These are phyloP conservation scores for Agrotis clavis DNA, from an alignment of 2,888 invertebrate species.

Conservation along the genomic window DNA sequence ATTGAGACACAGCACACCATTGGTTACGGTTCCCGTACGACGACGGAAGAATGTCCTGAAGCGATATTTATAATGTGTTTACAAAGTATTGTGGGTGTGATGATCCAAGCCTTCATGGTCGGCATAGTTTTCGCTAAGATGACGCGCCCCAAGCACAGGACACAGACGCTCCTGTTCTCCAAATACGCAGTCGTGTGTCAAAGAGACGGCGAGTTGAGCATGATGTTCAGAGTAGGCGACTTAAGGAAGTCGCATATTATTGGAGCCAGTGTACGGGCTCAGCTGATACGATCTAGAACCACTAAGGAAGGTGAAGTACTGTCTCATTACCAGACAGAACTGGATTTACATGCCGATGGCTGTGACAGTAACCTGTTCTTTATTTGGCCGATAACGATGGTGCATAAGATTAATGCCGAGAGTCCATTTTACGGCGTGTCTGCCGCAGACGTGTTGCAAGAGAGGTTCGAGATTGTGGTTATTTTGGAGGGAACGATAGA, in stretches of 20 bases:
- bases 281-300: slow-evolving; percentile 95
- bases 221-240: slow-evolving; percentile 97
- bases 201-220: slow-evolving; percentile 95
- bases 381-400: slow-evolving; percentile 98
- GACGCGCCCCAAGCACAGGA: slow-evolving; percentile 97
- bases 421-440: slow-evolving; percentile 97
- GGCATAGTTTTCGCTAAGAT: slow-evolving; percentile 97
- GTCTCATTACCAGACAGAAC: slow-evolving; percentile 95
- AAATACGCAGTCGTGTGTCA: slow-evolving; percentile 96
- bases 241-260: slow-evolving; percentile 97
- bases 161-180: slow-evolving; percentile 97
- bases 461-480: slow-evolving; percentile 96
- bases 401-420: slow-evolving; percentile 95
- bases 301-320: slow-evolving; percentile 97
- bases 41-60: slow-evolving; percentile 97
- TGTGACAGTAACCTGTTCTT: slow-evolving; percentile 96
- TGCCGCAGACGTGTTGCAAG: slow-evolving; percentile 95
- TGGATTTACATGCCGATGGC: slow-evolving; percentile 93
- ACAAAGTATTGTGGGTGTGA: slow-evolving; percentile 96
- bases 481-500: slow-evolving; percentile 96
- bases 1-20: slow-evolving; percentile 98
- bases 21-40: slow-evolving; percentile 96
- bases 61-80: slow-evolving; percentile 97
- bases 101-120: slow-evolving; percentile 95
- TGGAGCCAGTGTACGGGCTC: slow-evolving; percentile 96